These are phyloP conservation scores for Petrosia ficiformis DNA, from an alignment of 37 sponge, comb jelly and placozoan genomes.

Conservation along the genomic window DNA sequence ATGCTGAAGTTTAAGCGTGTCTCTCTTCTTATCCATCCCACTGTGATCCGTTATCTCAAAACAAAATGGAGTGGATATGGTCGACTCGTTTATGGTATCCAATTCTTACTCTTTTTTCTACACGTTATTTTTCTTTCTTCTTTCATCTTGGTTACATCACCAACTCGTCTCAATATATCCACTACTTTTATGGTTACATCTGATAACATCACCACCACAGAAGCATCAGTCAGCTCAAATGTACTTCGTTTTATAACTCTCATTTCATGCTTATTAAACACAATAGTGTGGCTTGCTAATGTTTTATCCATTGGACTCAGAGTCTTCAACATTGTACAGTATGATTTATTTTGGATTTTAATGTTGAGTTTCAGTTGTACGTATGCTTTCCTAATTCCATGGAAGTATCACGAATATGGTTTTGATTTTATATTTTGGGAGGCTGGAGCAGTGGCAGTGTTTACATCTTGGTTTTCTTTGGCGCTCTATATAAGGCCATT, in stretches of 20 bases:
- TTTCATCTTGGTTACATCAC: conserved; percentile 34
- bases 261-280: neutral
- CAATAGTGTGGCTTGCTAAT: neutral
- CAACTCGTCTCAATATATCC: neutral
- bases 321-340: neutral
- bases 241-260: conserved; percentile 37
- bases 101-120: conserved; percentile 20
- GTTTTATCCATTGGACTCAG: neutral
- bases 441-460: conserved; percentile 73
- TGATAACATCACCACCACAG: neutral
- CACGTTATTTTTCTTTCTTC: conserved; percentile 46
- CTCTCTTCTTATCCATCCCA: conserved; percentile 60
- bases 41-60: conserved; percentile 52
- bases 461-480: conserved; percentile 81
- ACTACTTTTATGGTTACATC: neutral
- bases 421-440: conserved; percentile 49
- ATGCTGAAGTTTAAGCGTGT: conserved; percentile 67
- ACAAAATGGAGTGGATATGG: conserved; percentile 81
- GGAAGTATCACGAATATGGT: neutral
- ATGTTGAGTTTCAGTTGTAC: neutral
- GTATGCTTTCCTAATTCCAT: neutral
- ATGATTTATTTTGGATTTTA: neutral
- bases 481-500: conserved; percentile 60
- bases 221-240: conserved; percentile 11
- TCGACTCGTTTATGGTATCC: conserved; percentile 10